phyloP scores from a whole-genome alignment of 2,113 vertebrate genomes.

The Ariopsis seemanni region DNA sequence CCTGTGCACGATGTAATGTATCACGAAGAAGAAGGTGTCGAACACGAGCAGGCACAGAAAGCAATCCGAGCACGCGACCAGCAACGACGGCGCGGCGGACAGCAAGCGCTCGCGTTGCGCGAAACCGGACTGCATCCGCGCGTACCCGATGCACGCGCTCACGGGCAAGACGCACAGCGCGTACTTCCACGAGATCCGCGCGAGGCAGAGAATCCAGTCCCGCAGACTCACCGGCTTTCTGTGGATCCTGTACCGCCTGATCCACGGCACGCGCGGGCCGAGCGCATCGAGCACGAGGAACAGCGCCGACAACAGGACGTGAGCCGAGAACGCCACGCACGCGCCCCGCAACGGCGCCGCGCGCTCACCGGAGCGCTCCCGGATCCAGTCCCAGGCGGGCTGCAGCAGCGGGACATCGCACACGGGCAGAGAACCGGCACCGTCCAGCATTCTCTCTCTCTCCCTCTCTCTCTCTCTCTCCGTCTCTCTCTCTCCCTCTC shows the following conservation, averaged over 20 bases:
- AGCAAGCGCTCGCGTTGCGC: slow-evolving; percentile 23
- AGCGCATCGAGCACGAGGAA: slow-evolving; percentile 68
- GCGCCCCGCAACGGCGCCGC: slow-evolving; percentile 60
- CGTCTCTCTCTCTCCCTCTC: neutral
- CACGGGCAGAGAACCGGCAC: too few species aligned
- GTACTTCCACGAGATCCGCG: slow-evolving; percentile 61
- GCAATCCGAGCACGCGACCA: slow-evolving; percentile 60
- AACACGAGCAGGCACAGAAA: slow-evolving; percentile 67
- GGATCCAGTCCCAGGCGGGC: slow-evolving; percentile 63
- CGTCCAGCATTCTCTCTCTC: neutral
- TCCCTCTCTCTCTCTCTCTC: too few species aligned
- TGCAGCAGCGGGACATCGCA: slow-evolving; percentile 58
- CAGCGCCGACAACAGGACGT: slow-evolving; percentile 65
- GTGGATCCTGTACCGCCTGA: slow-evolving; percentile 63
- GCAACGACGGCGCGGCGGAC: slow-evolving; percentile 59
- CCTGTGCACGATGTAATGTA: slow-evolving; percentile 71
- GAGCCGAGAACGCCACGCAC: slow-evolving; percentile 58
- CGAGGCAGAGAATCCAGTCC: slow-evolving; percentile 60
- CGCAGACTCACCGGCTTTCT: slow-evolving; percentile 24
- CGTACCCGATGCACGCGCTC: slow-evolving; percentile 55
- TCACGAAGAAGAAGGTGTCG: slow-evolving; percentile 68
- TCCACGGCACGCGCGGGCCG: slow-evolving; percentile 35
- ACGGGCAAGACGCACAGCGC: slow-evolving; percentile 57
- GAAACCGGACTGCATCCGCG: slow-evolving; percentile 21
- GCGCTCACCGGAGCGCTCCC: slow-evolving; percentile 42